Evolutionary conservation across 2,888 invertebrate genomes (phyloP), one percentile per base, ranked within the genome.

Genomic region (Falcaria lacertinaria): DNA sequence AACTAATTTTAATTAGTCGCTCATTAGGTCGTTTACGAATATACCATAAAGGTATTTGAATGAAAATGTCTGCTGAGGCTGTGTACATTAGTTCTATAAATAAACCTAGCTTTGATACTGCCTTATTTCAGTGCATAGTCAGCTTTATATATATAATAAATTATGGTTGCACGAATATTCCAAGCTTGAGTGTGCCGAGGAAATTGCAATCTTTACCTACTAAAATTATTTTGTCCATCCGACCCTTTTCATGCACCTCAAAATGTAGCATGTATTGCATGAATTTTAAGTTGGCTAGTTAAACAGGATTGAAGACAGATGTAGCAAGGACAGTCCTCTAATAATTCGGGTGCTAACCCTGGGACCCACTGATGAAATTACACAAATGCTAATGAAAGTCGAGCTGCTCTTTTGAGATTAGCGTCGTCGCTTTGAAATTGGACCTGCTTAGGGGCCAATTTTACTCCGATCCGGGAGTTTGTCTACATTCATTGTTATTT

Each of bases 321-420:
- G 76, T 67, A 67, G 69, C 65, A 64, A 45, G 52, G 61, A 62
- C 59, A 58, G 56, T 45, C 46, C 50, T 55, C 33, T 14, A 15
- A 33, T 42, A 43, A 43, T 44, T 35, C 45, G 49, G 54, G 44
- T 54, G 51, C 54, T 57, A 47, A 54, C 50, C 51, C 54, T 50
- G 45, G 57, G 65, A 68, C 71, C 67, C 62, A 50, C 70, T 75
- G 78, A 80, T 81, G 79, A 81, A 82, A 83, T 84, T 84, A 80
- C 78, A 78, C 75, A 76, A 85, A 84, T 80, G 79, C 74, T 84
- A 85, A 84, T 85, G 80, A 81, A 84, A 80, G 70, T 71, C 64
- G 70, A 64, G 69, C 71, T 77, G 70, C 72, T 74, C 59, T 54
- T 54, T 61, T 61, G 57, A 78, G 77, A 82, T 83, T 81, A 84